phyloP scores from a whole-genome alignment of 1,140 invertebrate genomes.

The Physella acuta region DNA sequence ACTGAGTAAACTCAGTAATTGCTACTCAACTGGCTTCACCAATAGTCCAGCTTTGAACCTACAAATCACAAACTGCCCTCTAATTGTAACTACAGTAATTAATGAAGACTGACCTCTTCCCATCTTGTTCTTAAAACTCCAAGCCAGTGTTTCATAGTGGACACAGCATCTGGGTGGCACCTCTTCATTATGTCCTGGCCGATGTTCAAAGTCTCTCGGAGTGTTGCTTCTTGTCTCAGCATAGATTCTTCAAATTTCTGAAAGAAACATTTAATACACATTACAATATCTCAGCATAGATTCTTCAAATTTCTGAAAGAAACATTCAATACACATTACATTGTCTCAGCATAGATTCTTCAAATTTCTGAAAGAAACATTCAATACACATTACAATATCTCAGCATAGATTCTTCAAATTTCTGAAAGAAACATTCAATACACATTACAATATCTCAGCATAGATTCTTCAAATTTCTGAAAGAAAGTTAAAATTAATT shows the following conservation, averaged over 20 bases:
- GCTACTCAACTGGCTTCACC: too few species aligned
- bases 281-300: slow-evolving; percentile 84
- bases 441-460: too few species aligned
- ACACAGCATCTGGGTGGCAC: slow-evolving; percentile 90
- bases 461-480: slow-evolving; percentile 82
- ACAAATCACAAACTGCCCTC: too few species aligned
- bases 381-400: too few species aligned
- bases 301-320: slow-evolving; percentile 71
- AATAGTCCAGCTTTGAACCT: too few species aligned
- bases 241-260: slow-evolving; percentile 82
- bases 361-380: slow-evolving; percentile 67
- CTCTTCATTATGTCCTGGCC: slow-evolving; percentile 86
- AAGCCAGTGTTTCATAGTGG: slow-evolving; percentile 96
- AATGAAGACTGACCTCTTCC: slow-evolving; percentile 61
- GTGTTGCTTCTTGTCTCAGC: slow-evolving; percentile 79
- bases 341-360: slow-evolving; percentile 81
- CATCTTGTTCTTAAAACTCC: slow-evolving; percentile 94
- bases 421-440: slow-evolving; percentile 58
- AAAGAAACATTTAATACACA: slow-evolving; percentile 16
- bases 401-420: slow-evolving; percentile 80
- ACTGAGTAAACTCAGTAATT: too few species aligned
- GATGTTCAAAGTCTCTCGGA: slow-evolving; percentile 82
- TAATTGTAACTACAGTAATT: too few species aligned
- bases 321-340: too few species aligned
- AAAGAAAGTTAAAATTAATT: too few species aligned